phyloP scores from a whole-genome alignment of 1,140 invertebrate species.

The Macrobrachium nipponense region DNA sequence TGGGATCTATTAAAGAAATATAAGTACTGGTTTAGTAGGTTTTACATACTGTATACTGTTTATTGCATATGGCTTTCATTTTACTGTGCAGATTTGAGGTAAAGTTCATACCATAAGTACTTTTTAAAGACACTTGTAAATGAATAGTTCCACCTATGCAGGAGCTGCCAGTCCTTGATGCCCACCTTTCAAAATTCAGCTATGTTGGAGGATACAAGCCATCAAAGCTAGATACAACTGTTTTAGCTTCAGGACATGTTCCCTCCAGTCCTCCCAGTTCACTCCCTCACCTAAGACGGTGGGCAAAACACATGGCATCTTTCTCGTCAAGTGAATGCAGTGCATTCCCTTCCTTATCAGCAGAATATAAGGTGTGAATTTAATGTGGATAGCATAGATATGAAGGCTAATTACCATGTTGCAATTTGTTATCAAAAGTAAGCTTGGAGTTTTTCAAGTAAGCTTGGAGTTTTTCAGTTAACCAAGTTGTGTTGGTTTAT shows the following conservation, averaged over 20 bases:
- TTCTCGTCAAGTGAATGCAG: slow-evolving; percentile 46
- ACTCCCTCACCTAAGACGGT: slow-evolving; percentile 49
- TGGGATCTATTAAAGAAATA: too few species aligned
- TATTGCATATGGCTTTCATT: too few species aligned
- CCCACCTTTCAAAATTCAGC: slow-evolving; percentile 48
- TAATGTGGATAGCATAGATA: too few species aligned
- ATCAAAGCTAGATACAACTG: slow-evolving; percentile 36
- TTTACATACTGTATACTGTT: too few species aligned
- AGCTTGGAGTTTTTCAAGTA: too few species aligned
- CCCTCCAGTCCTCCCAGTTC: slow-evolving; percentile 35
- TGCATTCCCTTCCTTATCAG: slow-evolving; percentile 49
- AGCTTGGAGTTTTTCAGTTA: too few species aligned
- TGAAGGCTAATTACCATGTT: too few species aligned
- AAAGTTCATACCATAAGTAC: too few species aligned
- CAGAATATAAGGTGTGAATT: slow-evolving; percentile 35
- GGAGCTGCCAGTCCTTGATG: slow-evolving; percentile 46
- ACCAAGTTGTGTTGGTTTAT: too few species aligned
- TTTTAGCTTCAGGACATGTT: slow-evolving; percentile 28
- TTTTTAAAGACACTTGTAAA: not conserved
- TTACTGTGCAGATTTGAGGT: too few species aligned
- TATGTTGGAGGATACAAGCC: slow-evolving; percentile 50
- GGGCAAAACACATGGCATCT: slow-evolving; percentile 57
- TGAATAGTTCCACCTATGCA: slow-evolving; percentile 27
- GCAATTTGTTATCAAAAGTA: too few species aligned
- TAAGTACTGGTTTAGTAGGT: too few species aligned